Evolutionary conservation across 1,140 invertebrate genomes (phyloP), one percentile per base, ranked within the genome.

Genomic region (Aphaenogaster ashmeadi): DNA sequence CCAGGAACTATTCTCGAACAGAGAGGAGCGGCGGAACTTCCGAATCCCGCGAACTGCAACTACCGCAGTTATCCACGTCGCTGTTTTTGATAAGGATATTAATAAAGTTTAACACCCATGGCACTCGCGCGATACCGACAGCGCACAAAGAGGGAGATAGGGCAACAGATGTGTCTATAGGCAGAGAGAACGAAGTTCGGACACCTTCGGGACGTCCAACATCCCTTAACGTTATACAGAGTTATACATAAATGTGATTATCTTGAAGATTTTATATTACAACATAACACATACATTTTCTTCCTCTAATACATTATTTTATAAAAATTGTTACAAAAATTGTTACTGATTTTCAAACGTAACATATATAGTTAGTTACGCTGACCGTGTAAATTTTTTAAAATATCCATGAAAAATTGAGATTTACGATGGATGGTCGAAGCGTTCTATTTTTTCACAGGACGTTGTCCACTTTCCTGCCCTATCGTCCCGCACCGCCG

Each of bases 21-120:
- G 71, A 90, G 80, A 89, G 79, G 75, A 86, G 79, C 75, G 47
- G 66, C 77, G 87, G 87, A 93, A 93, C 92, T 93, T 90, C 69
- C 88, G 87, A 93, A 91, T 93, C 90, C 89, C 72, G 67, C 75
- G 75, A 92, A 92, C 88, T 91, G 87, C 86, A 92, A 91, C 91
- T 92, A 92, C 88, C 88, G 89, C 87, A 91, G 92, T 93, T 93
- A 91, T 88, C 88, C 77, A 78, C 85, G 86, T 88, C 72, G 89
- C 90, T 91, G 93, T 91, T 94, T 94, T 94, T 94, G 92, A 93
- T 94, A 94, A 93, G 92, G 93, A 93, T 93, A 94, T 94, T 94
- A 94, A 94, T 94, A 94, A 94, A 93, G 88, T 94, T 94, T 87
- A 89, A 91, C 89, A 88, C 86, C 87, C 83, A 83, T 72, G 81